Conservation (phyloP, 2,113 vertebrate species). For the Balaenoptera acutorostrata region DNA sequence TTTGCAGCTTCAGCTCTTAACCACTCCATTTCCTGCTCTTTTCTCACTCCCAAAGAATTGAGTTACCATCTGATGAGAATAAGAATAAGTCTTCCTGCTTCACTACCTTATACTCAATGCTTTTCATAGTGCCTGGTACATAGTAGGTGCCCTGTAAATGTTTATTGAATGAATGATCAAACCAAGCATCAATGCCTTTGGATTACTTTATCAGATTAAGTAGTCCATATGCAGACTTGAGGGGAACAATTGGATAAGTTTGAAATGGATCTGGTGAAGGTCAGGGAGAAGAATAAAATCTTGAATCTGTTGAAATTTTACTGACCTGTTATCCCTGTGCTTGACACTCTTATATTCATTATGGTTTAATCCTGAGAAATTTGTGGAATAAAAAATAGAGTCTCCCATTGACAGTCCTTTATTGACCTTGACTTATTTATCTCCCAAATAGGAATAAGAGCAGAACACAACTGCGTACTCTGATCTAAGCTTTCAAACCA, state of each 20-base stretch:
- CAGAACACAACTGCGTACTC: neutral
- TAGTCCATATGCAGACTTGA: neutral
- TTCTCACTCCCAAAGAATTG: neutral
- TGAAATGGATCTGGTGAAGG: neutral
- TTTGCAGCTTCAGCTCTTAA: neutral
- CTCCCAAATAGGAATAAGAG: neutral
- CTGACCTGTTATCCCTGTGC: neutral
- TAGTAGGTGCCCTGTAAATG: neutral
- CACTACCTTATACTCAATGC: neutral
- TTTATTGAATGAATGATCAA: neutral
- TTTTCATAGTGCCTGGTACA: neutral
- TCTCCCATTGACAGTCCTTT: neutral
- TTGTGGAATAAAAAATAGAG: neutral
- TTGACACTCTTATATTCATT: neutral
- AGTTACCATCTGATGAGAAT: neutral
- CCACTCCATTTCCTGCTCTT: neutral
- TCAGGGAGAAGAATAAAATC: neutral
- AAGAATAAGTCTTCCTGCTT: neutral
- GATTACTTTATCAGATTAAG: neutral
- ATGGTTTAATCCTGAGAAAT: neutral
- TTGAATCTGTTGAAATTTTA: neutral
- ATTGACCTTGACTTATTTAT: neutral
- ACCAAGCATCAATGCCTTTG: neutral
- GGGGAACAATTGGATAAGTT: neutral
- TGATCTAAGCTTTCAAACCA: conserved; percentile 6